A percentile compares a stretch with the other conserved stretches of the same genome.
phyloP scores from a whole-genome alignment of 53 echinoderm and acorn worm genomes.

The Echinometra lucunter region DNA sequence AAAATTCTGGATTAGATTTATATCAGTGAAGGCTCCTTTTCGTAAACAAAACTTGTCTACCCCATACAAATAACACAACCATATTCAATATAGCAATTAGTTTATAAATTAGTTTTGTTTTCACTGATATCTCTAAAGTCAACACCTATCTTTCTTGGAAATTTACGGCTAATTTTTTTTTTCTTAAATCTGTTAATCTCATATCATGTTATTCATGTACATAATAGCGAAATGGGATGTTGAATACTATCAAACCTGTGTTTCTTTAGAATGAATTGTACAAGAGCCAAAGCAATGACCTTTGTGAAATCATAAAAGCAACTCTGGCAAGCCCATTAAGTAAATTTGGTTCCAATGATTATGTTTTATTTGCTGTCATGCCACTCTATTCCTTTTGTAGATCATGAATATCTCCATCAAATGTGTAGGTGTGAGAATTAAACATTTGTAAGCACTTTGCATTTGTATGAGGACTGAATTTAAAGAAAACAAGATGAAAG shows the following conservation, averaged over 20 bases:
- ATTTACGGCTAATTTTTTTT: no score
- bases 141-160: no score
- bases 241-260: not conserved
- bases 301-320: not conserved
- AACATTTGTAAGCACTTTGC: not conserved
- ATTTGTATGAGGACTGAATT: no score
- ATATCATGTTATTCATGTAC: not conserved
- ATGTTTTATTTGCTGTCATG: constrained; percentile 1
- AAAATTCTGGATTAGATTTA: no score
- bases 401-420: not conserved
- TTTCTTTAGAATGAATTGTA: not conserved
- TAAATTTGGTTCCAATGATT: constrained; percentile 33
- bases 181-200: not conserved
- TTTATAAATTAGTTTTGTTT: not conserved
- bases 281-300: not conserved
- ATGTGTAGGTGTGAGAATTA: not conserved
- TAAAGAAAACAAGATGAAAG: no score
- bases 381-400: not conserved
- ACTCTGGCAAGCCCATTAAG: constrained; percentile 10
- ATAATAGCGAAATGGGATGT: not conserved
- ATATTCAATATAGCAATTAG: no score
- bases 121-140: not conserved
- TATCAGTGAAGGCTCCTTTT: not conserved
- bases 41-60: not conserved
- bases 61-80: not conserved